These are phyloP conservation scores for Rallus crepitans DNA, from an alignment of 2,797 vertebrate genomes.

Conservation along the genomic window DNA sequence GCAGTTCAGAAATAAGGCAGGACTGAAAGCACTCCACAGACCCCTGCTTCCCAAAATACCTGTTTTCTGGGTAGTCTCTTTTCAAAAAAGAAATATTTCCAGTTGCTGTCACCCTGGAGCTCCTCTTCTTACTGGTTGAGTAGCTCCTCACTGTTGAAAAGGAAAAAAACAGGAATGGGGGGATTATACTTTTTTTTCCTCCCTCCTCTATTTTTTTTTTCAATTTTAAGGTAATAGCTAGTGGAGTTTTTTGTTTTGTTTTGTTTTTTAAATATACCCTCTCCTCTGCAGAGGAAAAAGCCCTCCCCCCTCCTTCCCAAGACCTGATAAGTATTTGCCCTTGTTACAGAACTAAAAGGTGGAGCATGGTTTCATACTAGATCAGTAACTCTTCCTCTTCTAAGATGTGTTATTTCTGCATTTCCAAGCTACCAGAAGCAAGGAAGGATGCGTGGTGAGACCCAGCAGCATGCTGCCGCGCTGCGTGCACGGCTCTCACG, in stretches of 20 bases:
- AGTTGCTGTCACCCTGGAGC: constrained; percentile 37
- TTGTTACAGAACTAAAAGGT: constrained; percentile 34
- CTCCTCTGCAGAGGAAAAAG: constrained; percentile 58
- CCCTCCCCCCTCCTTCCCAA: background rate
- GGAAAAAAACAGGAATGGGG: constrained; percentile 32
- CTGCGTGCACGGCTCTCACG: background rate
- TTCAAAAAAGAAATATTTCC: constrained; percentile 56
- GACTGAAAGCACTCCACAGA: constrained; percentile 3
- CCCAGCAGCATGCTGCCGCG: background rate
- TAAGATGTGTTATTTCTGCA: background rate
- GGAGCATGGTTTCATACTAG: constrained; percentile 69
- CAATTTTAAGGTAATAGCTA: constrained; percentile 12
- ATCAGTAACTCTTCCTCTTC: constrained; percentile 54
- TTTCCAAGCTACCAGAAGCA: background rate
- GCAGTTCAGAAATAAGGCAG: background rate
- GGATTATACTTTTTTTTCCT: accelerated
- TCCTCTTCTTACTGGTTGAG: constrained; percentile 35
- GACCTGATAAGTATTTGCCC: background rate
- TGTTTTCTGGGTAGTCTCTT: constrained; percentile 69
- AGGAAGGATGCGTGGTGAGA: background rate
- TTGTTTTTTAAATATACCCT: constrained; percentile 20
- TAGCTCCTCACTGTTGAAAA: constrained; percentile 63
- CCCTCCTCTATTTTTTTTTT: background rate
- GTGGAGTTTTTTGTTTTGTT: background rate
- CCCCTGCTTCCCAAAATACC: constrained; percentile 29